Conservation (phyloP, 1,140 invertebrate genomes). For the Cecropterus lyciades region DNA sequence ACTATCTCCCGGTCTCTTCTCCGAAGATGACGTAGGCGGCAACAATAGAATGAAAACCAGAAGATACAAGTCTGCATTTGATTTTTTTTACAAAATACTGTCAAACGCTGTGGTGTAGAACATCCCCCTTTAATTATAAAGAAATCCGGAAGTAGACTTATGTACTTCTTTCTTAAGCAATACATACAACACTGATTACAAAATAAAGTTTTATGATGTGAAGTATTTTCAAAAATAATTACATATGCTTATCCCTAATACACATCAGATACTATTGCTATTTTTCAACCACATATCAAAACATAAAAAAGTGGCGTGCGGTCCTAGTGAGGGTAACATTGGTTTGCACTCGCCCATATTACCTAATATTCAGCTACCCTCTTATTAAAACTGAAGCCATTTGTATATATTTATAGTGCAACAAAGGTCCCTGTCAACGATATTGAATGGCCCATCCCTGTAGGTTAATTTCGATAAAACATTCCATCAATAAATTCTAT, state of each 20-base stretch:
- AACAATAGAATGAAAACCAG: no score
- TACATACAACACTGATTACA: no score
- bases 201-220: no score
- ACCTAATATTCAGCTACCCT: conserved; percentile 80
- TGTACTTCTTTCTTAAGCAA: no score
- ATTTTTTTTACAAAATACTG: no score
- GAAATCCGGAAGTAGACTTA: no score
- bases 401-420: conserved; percentile 78
- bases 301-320: conserved; percentile 56
- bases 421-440: conserved; percentile 66
- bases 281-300: conserved; percentile 49
- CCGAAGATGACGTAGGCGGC: no score
- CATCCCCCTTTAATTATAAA: no score
- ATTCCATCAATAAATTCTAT: conserved; percentile 55
- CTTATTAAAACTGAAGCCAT: conserved; percentile 81
- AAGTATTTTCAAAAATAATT: no score
- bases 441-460: conserved; percentile 57
- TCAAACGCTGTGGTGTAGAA: no score
- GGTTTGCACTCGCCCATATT: conserved; percentile 82
- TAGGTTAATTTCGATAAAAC: conserved; percentile 79
- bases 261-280: conserved; percentile 45
- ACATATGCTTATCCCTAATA: neutral
- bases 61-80: no score
- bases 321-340: conserved; percentile 70
- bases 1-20: no score